These are phyloP conservation scores for Tetrax tetrax DNA, from an alignment of 2,113 vertebrate genomes.

Conservation along the genomic window DNA sequence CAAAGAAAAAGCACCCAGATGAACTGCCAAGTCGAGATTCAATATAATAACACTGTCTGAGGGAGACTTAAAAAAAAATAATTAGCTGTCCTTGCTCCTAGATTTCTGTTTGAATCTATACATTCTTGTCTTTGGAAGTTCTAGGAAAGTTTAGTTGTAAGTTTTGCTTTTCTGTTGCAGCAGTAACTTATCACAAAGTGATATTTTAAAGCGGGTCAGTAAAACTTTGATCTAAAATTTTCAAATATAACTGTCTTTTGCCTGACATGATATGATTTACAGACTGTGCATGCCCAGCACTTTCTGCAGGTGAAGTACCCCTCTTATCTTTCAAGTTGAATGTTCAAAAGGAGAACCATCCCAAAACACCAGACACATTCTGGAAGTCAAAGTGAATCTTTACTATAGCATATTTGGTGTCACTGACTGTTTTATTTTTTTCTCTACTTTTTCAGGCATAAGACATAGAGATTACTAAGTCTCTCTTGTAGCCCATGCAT, in stretches of 20 bases:
- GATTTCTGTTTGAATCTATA: background rate
- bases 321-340: conserved; percentile 7
- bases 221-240: conserved; percentile 46
- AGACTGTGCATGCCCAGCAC: background rate
- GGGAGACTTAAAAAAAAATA: background rate
- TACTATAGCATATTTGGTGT: background rate
- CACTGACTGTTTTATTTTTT: background rate
- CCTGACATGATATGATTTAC: background rate
- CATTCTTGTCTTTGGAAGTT: background rate
- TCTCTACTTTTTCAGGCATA: background rate
- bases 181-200: background rate
- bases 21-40: background rate
- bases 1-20: background rate
- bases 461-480: background rate
- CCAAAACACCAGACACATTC: background rate
- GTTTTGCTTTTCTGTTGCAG: background rate
- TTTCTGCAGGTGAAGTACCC: background rate
- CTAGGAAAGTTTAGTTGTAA: background rate
- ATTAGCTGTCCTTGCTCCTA: background rate
- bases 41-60: background rate
- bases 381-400: conserved; percentile 4
- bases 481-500: background rate
- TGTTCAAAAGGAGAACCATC: background rate
- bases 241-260: background rate
- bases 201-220: conserved; percentile 6